phyloP scores from a whole-genome alignment of 2,888 invertebrate genomes.

The Galerucella calmariensis region DNA sequence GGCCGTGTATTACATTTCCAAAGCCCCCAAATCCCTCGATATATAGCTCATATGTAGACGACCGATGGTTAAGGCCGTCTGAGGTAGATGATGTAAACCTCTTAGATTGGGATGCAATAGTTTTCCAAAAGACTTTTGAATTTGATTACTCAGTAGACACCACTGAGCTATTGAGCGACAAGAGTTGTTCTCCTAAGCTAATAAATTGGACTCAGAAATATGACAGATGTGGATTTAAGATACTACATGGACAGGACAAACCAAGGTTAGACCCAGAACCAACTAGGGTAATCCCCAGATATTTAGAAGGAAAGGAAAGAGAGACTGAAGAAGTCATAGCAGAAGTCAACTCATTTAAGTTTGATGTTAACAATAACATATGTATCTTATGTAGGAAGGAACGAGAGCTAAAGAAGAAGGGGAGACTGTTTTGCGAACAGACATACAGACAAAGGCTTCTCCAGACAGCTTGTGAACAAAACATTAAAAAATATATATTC shows the following conservation, averaged over 20 bases:
- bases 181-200: background rate
- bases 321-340: constrained; percentile 6
- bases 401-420: constrained; percentile 6
- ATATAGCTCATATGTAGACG: background rate
- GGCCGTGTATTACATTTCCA: no score
- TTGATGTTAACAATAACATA: background rate
- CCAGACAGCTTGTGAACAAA: constrained; percentile 9
- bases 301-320: background rate
- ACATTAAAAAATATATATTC: constrained; percentile 16
- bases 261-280: background rate
- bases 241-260: background rate
- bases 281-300: background rate
- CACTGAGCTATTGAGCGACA: background rate
- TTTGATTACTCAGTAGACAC: background rate
- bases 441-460: constrained; percentile 3
- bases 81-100: background rate
- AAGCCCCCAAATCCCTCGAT: no score
- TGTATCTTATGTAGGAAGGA: constrained; percentile 7
- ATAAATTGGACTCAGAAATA: background rate
- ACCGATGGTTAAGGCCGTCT: background rate
- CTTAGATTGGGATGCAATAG: background rate
- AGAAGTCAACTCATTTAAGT: background rate
- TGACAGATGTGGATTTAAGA: background rate
- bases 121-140: background rate
- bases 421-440: constrained; percentile 10